phyloP scores from a whole-genome alignment of 2,113 vertebrate genomes.

The Aegithalos caudatus region DNA sequence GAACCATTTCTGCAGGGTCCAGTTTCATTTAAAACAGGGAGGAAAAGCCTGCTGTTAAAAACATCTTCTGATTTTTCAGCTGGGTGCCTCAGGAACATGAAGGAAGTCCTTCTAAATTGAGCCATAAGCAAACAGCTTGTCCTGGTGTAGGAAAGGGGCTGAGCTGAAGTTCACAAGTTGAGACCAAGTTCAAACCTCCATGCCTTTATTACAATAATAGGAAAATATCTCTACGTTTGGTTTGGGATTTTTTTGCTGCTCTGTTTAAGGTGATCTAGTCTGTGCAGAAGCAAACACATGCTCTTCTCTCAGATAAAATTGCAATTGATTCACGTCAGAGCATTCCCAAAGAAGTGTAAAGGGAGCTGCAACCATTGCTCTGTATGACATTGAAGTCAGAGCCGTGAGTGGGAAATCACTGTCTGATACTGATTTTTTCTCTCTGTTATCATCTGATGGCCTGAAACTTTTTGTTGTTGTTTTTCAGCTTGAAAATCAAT shows the following conservation, averaged over 20 bases:
- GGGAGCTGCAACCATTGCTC: not conserved
- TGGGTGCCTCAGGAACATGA: not conserved
- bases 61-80: not conserved
- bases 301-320: not conserved
- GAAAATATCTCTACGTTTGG: not conserved
- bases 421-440: not conserved
- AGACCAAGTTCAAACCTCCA: not conserved
- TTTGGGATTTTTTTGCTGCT: not conserved
- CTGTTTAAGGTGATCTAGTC: not conserved
- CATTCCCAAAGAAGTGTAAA: not conserved
- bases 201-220: not conserved
- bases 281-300: not conserved
- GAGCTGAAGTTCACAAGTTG: not conserved
- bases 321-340: not conserved
- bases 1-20: not conserved
- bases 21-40: not conserved
- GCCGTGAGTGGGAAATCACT: not conserved
- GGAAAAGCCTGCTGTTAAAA: not conserved
- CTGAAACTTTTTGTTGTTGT: not conserved
- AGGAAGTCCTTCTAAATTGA: not conserved
- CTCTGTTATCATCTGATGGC: not conserved
- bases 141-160: not conserved
- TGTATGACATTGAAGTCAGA: not conserved
- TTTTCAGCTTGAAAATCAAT: not conserved
- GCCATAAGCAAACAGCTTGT: not conserved